Conservation (phyloP, 1,140 invertebrate genomes). For the Drosophila lowei region DNA sequence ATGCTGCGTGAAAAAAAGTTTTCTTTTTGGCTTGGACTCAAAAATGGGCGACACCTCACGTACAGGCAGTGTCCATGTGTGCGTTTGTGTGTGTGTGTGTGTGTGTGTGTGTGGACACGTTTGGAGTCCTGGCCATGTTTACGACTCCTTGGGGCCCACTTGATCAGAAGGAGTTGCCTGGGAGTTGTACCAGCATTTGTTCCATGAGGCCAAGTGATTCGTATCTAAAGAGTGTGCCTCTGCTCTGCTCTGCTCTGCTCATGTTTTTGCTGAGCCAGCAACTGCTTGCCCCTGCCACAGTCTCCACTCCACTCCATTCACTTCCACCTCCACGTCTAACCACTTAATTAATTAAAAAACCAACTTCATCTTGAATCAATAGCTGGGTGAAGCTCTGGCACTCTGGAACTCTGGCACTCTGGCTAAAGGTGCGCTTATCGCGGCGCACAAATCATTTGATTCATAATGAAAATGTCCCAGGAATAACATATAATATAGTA, state of each 20-base stretch:
- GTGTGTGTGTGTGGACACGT: conserved; percentile 35
- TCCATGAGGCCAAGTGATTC: conserved; percentile 13
- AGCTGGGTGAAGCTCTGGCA: conserved; percentile 39
- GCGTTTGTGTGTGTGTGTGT: conserved; percentile 16
- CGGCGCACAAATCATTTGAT: conserved; percentile 61
- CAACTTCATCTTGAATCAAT: conserved; percentile 51
- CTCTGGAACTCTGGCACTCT: too few relatives aligned
- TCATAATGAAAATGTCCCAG: conserved; percentile 69
- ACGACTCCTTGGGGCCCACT: conserved; percentile 77
- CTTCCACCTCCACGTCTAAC: not conserved
- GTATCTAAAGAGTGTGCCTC: conserved; percentile 19
- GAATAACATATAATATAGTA: conserved; percentile 3
- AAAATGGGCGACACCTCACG: conserved; percentile 71
- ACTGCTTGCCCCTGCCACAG: not conserved
- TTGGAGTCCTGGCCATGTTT: conserved; percentile 68
- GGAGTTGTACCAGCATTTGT: conserved; percentile 64
- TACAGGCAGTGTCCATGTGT: conserved; percentile 17
- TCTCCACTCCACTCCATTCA: too few relatives aligned
- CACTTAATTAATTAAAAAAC: conserved; percentile 55
- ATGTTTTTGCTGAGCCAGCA: conserved; percentile 15
- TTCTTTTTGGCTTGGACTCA: conserved; percentile 47
- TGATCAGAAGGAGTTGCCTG: conserved; percentile 76
- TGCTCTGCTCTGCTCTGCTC: not conserved
- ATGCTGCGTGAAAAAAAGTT: conserved; percentile 47
- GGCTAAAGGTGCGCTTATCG: conserved; percentile 58